Conservation (phyloP, 1,140 invertebrate species). For the Hyles euphorbiae region DNA sequence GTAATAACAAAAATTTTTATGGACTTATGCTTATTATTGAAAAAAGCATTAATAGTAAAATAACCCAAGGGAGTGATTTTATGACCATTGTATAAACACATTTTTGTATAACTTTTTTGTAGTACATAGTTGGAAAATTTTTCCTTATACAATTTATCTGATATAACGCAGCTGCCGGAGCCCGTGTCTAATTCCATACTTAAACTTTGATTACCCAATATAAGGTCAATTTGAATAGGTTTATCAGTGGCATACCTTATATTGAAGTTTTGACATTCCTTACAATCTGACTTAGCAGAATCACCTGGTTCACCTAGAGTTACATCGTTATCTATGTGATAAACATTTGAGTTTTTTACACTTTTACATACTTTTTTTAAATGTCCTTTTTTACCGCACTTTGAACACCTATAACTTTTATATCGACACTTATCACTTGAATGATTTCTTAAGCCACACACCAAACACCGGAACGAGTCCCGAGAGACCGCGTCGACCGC, state of each 20-base stretch:
- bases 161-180: too few relatives aligned
- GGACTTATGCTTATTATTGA: conserved; percentile 9
- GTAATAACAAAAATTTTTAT: conserved; percentile 18
- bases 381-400: too few relatives aligned
- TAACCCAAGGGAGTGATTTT: conserved; percentile 27
- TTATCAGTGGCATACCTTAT: conserved; percentile 22
- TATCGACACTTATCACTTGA: too few relatives aligned
- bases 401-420: too few relatives aligned
- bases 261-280: too few relatives aligned
- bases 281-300: too few relatives aligned
- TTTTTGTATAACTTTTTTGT: conserved; percentile 12
- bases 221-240: conserved; percentile 17
- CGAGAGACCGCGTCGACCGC: neutral
- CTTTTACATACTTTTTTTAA: conserved; percentile 1
- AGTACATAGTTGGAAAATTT: too few relatives aligned
- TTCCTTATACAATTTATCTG: too few relatives aligned
- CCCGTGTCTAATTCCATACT: conserved; percentile 29
- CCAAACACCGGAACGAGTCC: conserved; percentile 6
- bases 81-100: conserved; percentile 21
- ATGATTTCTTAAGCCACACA: neutral
- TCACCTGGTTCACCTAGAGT: too few relatives aligned
- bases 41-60: conserved; percentile 13
- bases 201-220: conserved; percentile 10
- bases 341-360: too few relatives aligned
- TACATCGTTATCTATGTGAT: too few relatives aligned